These are phyloP conservation scores for Tor tambroides DNA, from an alignment of 2,113 vertebrate species.

Conservation along the genomic window DNA sequence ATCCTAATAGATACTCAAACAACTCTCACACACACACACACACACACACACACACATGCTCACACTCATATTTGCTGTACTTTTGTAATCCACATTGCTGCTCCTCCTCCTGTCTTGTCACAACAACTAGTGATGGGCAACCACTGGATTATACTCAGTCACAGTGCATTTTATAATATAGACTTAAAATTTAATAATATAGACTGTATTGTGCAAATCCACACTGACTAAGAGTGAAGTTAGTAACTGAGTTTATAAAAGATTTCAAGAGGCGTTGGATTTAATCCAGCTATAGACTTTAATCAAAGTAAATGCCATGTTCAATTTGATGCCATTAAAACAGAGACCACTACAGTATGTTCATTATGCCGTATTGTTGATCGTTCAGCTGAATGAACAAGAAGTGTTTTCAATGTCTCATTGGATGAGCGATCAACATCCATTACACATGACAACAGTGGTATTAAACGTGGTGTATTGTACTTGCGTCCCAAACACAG, in stretches of 20 bases:
- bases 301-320: neutral
- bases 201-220: neutral
- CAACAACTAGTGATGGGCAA: slow-evolving; percentile 69
- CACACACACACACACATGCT: slow-evolving; percentile 33
- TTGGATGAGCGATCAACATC: neutral
- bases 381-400: neutral
- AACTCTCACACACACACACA: neutral
- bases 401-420: neutral
- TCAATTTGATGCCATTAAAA: neutral
- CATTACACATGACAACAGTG: neutral
- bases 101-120: slow-evolving; percentile 59
- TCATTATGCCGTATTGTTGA: slow-evolving; percentile 13
- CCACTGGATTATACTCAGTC: slow-evolving; percentile 3
- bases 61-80: slow-evolving; percentile 6
- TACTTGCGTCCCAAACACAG: neutral
- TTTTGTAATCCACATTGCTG: slow-evolving; percentile 57
- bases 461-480: neutral
- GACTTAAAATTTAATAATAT: neutral
- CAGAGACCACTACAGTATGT: neutral
- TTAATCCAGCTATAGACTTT: neutral
- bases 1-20: slow-evolving; percentile 59
- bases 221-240: neutral
- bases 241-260: slow-evolving; percentile 4
- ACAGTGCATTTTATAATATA: neutral
- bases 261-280: slow-evolving; percentile 2